These are phyloP conservation scores for Pleuronectes platessa DNA, from an alignment of 2,113 vertebrate genomes.

Conservation along the genomic window DNA sequence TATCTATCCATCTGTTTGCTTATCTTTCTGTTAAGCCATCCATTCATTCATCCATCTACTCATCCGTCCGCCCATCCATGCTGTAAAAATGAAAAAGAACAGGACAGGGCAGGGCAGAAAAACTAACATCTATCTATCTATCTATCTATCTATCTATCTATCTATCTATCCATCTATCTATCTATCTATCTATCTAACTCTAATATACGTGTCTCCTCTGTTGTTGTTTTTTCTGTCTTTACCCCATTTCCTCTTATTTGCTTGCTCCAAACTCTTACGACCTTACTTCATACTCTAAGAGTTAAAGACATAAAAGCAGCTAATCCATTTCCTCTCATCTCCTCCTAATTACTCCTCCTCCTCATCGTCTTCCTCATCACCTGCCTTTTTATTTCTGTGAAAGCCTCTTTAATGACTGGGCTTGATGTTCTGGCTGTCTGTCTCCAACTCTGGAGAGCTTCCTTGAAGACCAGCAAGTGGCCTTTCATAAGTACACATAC, in stretches of 20 bases:
- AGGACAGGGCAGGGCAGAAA: no score
- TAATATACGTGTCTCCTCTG: not conserved
- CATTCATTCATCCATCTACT: not conserved
- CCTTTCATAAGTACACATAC: slow-evolving; percentile 59
- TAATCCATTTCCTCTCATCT: slow-evolving; percentile 69
- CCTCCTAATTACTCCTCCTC: slow-evolving; percentile 68
- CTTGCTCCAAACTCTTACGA: slow-evolving; percentile 41
- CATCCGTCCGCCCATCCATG: no score
- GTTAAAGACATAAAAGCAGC: slow-evolving; percentile 70
- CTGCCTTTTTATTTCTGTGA: slow-evolving; percentile 71
- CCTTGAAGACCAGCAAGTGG: slow-evolving; percentile 81
- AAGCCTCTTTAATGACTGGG: slow-evolving; percentile 84
- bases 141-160: slow-evolving; percentile 1
- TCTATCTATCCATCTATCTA: not conserved
- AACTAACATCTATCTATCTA: slow-evolving; percentile 1
- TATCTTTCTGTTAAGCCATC: not conserved
- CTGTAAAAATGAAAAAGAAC: no score
- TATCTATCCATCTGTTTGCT: not conserved
- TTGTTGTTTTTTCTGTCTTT: not conserved
- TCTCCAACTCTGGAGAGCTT: slow-evolving; percentile 82
- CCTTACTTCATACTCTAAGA: slow-evolving; percentile 45
- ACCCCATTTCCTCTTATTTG: slow-evolving; percentile 14
- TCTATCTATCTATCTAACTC: not conserved
- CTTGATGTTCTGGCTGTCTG: slow-evolving; percentile 81
- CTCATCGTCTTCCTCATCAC: slow-evolving; percentile 84